These are phyloP conservation scores for Clepsis dumicolana DNA, from an alignment of 2,888 invertebrate genomes.

Conservation along the genomic window DNA sequence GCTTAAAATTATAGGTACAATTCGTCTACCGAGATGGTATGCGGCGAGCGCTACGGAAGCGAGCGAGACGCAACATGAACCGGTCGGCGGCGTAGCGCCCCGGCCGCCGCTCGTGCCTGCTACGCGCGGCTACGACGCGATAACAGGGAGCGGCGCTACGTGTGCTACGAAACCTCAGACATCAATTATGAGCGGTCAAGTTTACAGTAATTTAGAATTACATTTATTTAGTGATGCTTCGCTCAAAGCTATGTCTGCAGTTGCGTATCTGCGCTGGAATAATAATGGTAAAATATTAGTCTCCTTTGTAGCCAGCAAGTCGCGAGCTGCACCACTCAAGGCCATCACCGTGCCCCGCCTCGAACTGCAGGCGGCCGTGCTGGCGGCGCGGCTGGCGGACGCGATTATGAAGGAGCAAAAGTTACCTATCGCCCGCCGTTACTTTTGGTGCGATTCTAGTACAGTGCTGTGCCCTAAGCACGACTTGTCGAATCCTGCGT, in stretches of 20 bases:
- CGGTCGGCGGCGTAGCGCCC: background rate
- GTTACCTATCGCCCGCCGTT: background rate
- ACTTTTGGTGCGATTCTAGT: conserved; percentile 11
- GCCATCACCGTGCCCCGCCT: background rate
- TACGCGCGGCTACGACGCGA: background rate
- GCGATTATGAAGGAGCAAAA: background rate
- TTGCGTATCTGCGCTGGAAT: background rate
- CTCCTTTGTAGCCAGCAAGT: conserved; percentile 3
- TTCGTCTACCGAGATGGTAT: conserved; percentile 12
- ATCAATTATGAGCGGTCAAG: background rate
- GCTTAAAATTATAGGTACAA: background rate
- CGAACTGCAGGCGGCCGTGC: conserved; percentile 4
- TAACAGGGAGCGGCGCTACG: background rate
- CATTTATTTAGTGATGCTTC: conserved; percentile 6
- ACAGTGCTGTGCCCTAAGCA: background rate
- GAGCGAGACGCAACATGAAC: background rate
- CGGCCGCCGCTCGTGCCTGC: background rate
- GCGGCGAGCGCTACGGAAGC: too few relatives aligned
- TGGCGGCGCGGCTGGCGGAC: conserved; percentile 10
- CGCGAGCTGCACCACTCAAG: background rate
- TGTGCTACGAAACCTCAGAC: too few relatives aligned
- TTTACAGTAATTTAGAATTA: conserved; percentile 5
- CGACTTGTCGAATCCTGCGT: background rate
- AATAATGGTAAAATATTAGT: background rate
- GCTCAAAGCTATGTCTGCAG: background rate